Evolutionary conservation across 2,797 vertebrate genomes (phyloP), one percentile per base, ranked within the genome.

Genomic region (Mormyrus hasselquistii): DNA sequence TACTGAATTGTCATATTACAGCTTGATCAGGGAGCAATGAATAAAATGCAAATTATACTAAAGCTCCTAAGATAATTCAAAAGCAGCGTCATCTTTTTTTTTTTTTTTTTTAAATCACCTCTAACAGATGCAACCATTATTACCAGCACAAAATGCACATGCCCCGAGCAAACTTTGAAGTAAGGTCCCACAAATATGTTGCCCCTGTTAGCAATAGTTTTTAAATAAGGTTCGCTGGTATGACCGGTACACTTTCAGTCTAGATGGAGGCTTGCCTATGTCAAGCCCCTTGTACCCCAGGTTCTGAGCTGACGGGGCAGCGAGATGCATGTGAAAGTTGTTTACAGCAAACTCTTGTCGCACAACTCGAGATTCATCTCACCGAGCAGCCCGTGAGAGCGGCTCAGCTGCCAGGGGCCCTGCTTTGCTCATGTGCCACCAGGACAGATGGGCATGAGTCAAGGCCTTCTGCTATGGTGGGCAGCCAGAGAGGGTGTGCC

Each of bases 371-470:
- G 79, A 84, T 88, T 38, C 52, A 59, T 52, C 53, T 87, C 86
- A 87, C 34, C 22, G 52, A 62, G 88, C 57, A 62, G 88, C 79
- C 87, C 87, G 55, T 41, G 92, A 91, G 93, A 92, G 92, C 93
- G 92, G 92, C 93, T 90, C 92, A 90, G 90, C 90, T 94, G 92
- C 89, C 92, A 92, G 91, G 91, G 93, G 92, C 49, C 34, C 93
- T 94, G 93, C 94, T 94, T 95, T 90, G 91, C 90, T 93, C 94
- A 96, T 93, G 94, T 94, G 94, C 94, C 93, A 95, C 91, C 91
- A 92, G 92, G 93, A 95, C 96, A 96, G 96, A 96, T 96, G 96
- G 96, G 93, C 93, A 94, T 97, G 95, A 96, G 95, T 96, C 96
- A 96, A 94, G 94, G 90, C 95, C 95, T 95, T 96, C 95, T 96